Evolutionary conservation across 2,888 invertebrate genomes (phyloP).

Genomic region (Diachrysia chrysitis): DNA sequence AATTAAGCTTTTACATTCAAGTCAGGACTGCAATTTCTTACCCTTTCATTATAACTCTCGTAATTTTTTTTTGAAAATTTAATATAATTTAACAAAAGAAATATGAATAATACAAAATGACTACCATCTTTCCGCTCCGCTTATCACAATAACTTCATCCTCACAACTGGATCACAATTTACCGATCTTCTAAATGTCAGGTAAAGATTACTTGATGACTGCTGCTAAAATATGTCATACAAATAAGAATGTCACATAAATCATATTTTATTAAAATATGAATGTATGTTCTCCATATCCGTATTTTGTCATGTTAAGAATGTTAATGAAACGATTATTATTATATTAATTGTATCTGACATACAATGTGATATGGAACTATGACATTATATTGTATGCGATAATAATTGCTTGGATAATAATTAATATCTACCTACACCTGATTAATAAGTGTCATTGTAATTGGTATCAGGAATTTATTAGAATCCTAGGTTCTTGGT

Average conservation of each 20-base stretch:
- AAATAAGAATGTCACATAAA: slow-evolving; percentile 31
- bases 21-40: no score
- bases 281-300: slow-evolving; percentile 20
- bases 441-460: neutral
- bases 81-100: no score
- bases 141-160: neutral
- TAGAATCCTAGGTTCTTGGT: neutral
- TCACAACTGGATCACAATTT: slow-evolving; percentile 48
- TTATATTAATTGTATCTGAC: slow-evolving; percentile 19
- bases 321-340: slow-evolving; percentile 25
- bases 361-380: slow-evolving; percentile 8
- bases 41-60: no score
- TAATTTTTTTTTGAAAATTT: no score
- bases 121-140: slow-evolving; percentile 17
- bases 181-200: slow-evolving; percentile 49
- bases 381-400: slow-evolving; percentile 21
- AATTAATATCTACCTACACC: neutral
- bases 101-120: no score
- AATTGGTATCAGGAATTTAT: slow-evolving; percentile 1
- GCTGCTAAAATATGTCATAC: slow-evolving; percentile 20
- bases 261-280: slow-evolving; percentile 30
- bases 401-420: slow-evolving; percentile 16
- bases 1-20: no score
- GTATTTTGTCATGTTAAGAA: slow-evolving; percentile 36
- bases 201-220: slow-evolving; percentile 43